Percentiles rank a stretch among this genome's conserved stretches.
Conservation (phyloP, 2,113 vertebrate genomes). For the Sinocyclocheilus anophthalmus region DNA sequence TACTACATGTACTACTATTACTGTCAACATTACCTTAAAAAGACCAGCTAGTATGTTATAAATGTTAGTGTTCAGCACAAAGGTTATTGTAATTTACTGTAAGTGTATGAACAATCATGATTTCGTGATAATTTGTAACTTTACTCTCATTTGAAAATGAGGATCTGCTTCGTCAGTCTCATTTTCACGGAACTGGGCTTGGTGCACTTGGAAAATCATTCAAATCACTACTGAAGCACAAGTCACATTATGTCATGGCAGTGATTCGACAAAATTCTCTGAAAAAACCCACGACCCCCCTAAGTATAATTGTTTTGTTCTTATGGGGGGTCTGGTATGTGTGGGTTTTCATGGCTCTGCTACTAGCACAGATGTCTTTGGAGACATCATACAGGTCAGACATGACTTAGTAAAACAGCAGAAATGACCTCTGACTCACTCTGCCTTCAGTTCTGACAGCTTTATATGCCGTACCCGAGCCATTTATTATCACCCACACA, state of each 20-base stretch:
- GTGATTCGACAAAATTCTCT: neutral
- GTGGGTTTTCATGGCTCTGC: neutral
- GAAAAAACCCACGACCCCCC: too few relatives aligned
- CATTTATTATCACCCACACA: conserved; percentile 46
- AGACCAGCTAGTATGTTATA: neutral
- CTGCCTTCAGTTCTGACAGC: conserved; percentile 43
- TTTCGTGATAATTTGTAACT: neutral
- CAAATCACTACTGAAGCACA: neutral
- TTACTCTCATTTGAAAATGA: neutral
- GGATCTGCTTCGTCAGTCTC: neutral
- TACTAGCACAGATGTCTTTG: conserved; percentile 42
- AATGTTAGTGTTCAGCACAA: neutral
- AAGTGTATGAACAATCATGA: conserved; percentile 6
- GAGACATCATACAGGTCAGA: conserved; percentile 45
- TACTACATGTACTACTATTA: neutral
- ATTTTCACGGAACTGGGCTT: neutral
- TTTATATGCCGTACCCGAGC: conserved; percentile 34
- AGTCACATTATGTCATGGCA: neutral
- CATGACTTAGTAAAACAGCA: conserved; percentile 50
- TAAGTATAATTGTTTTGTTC: neutral
- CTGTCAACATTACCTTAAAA: neutral
- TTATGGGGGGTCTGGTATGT: neutral
- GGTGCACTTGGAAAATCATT: neutral
- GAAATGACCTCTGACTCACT: conserved; percentile 51
- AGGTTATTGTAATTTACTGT: neutral